Evolutionary conservation across 2,888 invertebrate genomes (phyloP).

Genomic region (Agrochola circellaris): DNA sequence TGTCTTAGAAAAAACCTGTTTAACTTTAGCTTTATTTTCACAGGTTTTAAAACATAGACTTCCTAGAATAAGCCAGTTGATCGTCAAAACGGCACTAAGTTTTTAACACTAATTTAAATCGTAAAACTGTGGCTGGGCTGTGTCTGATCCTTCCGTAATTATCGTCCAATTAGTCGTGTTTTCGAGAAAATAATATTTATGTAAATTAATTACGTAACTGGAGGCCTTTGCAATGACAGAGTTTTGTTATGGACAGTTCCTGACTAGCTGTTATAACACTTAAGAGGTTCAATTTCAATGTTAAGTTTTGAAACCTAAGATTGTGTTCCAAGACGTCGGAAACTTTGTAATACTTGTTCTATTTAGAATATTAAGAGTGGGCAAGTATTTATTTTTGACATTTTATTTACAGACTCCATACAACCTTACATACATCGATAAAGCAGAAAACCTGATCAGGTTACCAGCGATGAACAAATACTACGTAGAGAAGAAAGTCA

Average conservation of each 20-base stretch:
- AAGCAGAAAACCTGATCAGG: conserved; percentile 79
- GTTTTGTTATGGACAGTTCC: conserved; percentile 17
- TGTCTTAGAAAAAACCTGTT: no score
- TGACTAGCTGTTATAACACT: neutral
- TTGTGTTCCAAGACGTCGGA: neutral
- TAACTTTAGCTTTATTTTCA: neutral
- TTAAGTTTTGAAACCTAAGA: neutral
- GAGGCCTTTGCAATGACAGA: conserved; percentile 6
- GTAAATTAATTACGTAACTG: conserved; percentile 33
- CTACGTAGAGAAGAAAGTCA: conserved; percentile 71
- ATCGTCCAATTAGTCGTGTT: conserved; percentile 36
- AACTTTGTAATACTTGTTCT: neutral
- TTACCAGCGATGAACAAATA: conserved; percentile 74
- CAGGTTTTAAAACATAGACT: neutral
- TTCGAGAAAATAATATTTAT: conserved; percentile 29
- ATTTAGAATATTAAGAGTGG: no score
- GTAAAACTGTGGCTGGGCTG: conserved; percentile 10
- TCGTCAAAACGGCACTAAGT: neutral
- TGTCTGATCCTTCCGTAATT: neutral
- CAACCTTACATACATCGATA: conserved; percentile 80
- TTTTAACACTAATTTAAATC: neutral
- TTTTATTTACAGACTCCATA: conserved; percentile 43
- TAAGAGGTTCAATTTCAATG: neutral
- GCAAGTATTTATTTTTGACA: neutral
- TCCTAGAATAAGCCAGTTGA: neutral